Conservation (phyloP, 1,140 invertebrate genomes). For the Drosophila tsacasi region DNA sequence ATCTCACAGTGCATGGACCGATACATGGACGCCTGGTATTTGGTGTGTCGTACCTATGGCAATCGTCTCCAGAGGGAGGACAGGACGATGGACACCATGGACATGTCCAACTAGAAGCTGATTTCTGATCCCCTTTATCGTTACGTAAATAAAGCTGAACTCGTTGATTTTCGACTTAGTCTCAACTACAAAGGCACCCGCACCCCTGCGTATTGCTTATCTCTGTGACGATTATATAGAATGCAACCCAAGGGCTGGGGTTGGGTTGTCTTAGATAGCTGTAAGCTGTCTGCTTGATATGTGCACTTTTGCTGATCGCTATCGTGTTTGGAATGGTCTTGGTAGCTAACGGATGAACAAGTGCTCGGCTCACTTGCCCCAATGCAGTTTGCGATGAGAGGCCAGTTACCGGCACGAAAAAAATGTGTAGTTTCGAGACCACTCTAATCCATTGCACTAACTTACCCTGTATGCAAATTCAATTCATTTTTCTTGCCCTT, state of each 20-base stretch:
- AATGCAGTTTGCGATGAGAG: slow-evolving; percentile 49
- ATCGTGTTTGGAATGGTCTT: slow-evolving; percentile 85
- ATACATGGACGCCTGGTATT: slow-evolving; percentile 97
- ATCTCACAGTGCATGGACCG: slow-evolving; percentile 98
- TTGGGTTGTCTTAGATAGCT: slow-evolving; percentile 18
- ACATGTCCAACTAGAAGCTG: slow-evolving; percentile 22
- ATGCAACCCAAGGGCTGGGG: slow-evolving; percentile 16
- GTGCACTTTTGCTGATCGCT: slow-evolving; percentile 71
- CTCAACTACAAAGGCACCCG: neutral
- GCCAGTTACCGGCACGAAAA: slow-evolving; percentile 17
- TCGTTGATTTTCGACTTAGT: neutral
- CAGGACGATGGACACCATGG: slow-evolving; percentile 11
- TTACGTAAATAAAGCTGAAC: slow-evolving; percentile 13
- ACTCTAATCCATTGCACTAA: slow-evolving; percentile 82
- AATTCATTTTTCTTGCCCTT: neutral
- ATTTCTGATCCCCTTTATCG: neutral
- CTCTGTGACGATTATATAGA: slow-evolving; percentile 37
- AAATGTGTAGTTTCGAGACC: slow-evolving; percentile 83
- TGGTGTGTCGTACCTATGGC: slow-evolving; percentile 94
- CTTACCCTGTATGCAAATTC: slow-evolving; percentile 77
- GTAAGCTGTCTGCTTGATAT: slow-evolving; percentile 62
- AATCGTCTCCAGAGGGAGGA: slow-evolving; percentile 91
- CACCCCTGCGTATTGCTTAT: slow-evolving; percentile 60
- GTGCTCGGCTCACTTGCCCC: slow-evolving; percentile 52
- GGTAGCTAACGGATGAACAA: slow-evolving; percentile 81